These are phyloP conservation scores for Idaea dimidiata DNA, from an alignment of 2,888 invertebrate genomes.

Conservation along the genomic window DNA sequence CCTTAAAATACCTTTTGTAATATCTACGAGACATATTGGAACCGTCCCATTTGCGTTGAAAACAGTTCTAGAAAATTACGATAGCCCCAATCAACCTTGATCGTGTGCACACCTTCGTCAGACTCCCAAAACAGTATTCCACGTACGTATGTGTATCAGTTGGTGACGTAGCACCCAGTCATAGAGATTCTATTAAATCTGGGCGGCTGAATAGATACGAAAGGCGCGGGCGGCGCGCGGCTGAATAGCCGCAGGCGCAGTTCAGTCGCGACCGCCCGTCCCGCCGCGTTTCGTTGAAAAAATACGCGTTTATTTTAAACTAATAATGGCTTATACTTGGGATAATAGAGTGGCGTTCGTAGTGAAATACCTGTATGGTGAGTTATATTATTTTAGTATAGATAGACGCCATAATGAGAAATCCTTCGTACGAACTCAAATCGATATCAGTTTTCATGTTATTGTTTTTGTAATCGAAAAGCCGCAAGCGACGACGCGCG, in stretches of 20 bases:
- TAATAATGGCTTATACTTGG: conserved; percentile 89
- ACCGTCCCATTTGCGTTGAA: not conserved
- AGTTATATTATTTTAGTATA: conserved; percentile 52
- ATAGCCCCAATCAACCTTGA: not conserved
- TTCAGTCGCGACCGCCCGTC: conserved; percentile 21
- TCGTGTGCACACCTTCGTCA: conserved; percentile 5
- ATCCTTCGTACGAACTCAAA: not conserved
- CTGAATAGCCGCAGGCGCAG: conserved; percentile 29
- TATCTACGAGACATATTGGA: not conserved
- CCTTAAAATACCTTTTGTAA: not conserved
- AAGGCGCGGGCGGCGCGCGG: conserved; percentile 56
- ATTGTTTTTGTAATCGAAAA: no score
- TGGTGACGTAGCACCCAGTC: conserved; percentile 25
- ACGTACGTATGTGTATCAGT: conserved; percentile 6
- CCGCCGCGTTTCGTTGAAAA: conserved; percentile 10
- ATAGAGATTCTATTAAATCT: conserved; percentile 32
- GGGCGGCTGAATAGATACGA: conserved; percentile 38
- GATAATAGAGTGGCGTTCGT: conserved; percentile 91
- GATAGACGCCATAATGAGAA: not conserved
- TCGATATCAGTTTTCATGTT: not conserved
- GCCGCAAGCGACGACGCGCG: no score
- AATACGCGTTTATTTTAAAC: conserved; percentile 3
- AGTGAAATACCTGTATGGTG: conserved; percentile 90
- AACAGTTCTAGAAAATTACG: conserved; percentile 2
- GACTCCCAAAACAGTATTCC: conserved; percentile 7